Percentiles rank a stretch among this genome's conserved stretches.
Conservation (phyloP, 1,140 invertebrate genomes). For the Sitobion miscanthi region DNA sequence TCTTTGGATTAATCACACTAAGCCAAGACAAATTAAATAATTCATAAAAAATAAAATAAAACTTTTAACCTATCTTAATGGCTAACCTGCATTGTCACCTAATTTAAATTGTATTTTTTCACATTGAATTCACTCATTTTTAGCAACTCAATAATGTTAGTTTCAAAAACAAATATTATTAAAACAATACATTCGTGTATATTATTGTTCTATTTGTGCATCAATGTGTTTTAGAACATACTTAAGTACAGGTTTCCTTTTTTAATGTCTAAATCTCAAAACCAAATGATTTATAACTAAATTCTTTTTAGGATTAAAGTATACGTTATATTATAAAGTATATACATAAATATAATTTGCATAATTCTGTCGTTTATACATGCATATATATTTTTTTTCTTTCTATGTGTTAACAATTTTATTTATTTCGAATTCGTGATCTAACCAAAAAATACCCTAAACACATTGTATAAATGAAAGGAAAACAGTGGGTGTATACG, state of each 20-base stretch:
- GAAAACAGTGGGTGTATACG: conserved; percentile 21
- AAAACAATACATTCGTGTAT: no score
- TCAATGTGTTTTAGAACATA: background rate
- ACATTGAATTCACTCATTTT: no score
- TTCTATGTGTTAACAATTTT: conserved; percentile 46
- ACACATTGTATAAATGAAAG: conserved; percentile 54
- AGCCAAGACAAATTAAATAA: no score
- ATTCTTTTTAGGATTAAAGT: background rate
- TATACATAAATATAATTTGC: conserved; percentile 9
- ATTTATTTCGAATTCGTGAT: conserved; percentile 45
- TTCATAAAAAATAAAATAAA: no score
- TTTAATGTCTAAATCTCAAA: background rate
- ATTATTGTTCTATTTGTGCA: background rate
- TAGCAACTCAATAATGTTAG: no score
- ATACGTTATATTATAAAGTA: background rate
- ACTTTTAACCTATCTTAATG: no score
- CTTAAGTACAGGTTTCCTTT: background rate
- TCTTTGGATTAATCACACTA: no score
- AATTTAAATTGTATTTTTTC: background rate
- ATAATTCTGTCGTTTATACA: conserved; percentile 24
- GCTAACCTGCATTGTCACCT: no score
- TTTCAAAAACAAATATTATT: no score
- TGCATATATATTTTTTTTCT: background rate
- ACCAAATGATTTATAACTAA: conserved; percentile 19
- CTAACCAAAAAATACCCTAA: conserved; percentile 43